Evolutionary conservation across 2,888 invertebrate species (phyloP), one percentile per base, ranked within the genome.

Genomic region (Dendrolimus houi): DNA sequence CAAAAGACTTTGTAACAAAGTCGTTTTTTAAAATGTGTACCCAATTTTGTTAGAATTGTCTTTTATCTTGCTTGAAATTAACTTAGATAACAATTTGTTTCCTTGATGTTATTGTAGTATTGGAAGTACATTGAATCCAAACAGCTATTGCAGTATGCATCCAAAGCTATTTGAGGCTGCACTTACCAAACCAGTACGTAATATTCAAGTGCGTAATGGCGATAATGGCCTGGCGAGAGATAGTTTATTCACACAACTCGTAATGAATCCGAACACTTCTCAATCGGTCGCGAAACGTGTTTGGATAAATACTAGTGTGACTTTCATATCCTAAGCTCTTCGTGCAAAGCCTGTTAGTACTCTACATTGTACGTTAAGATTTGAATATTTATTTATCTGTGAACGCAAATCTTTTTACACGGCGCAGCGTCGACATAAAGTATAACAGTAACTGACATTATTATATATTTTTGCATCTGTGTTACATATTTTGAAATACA

Each of bases 241-340:
- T 68, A 81, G 80, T 82, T 84, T 82, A 80, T 75, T 77, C 77
- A 76, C 73, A 75, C 77, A 79, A 73, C 72, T 67, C 71, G 81
- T 85, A 87, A 85, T 87, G 84, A 81, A 85, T 77, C 74, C 70
- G 74, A 79, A 79, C 81, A 85, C 86, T 87, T 80, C 78, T 80
- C 83, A 81, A 81, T 83, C 81, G 81, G 76, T 76, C 77, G 79
- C 73, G 75, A 77, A 85, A 86, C 85, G 77, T 83, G 85, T 86
- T 85, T 84, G 79, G 75, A 79, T 85, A 85, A 84, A 85, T 75
- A 75, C 80, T 81, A 77, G 79, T 82, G 74, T 80, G 79, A 85
- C 84, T 87, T 85, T 85, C 85, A 85, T 83, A 81, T 81, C 74
- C 74, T 67, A 70, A 72, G 74, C 72, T 70, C 68, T 71, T 66